Percentiles rank a stretch among this genome's conserved stretches.
phyloP scores from a whole-genome alignment of 2,888 invertebrate species.

The Hirtodrosophila duncani region DNA sequence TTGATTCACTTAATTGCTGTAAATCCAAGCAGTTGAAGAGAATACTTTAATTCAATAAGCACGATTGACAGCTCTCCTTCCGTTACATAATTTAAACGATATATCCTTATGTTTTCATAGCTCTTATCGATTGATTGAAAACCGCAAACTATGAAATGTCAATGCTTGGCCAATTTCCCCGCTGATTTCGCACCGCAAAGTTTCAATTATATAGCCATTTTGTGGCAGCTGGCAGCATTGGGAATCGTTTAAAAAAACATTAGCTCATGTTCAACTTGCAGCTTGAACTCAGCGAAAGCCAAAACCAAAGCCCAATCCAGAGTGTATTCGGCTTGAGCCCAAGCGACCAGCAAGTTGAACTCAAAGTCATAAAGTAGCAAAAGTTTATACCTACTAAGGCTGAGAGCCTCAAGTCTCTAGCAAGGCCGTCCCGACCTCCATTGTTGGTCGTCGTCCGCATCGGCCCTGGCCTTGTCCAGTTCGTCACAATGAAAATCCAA shows the following conservation, averaged over 20 bases:
- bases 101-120: too few relatives aligned
- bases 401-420: slow-evolving; percentile 1
- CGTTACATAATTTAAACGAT: too few relatives aligned
- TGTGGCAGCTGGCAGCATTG: slow-evolving; percentile 32
- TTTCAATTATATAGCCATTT: slow-evolving; percentile 36
- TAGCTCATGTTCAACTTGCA: slow-evolving; percentile 37
- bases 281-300: slow-evolving; percentile 25
- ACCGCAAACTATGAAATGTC: too few relatives aligned
- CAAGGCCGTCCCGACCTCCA: slow-evolving; percentile 6
- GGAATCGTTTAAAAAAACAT: slow-evolving; percentile 69
- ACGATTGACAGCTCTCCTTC: too few relatives aligned
- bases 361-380: slow-evolving; percentile 41
- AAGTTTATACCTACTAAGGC: slow-evolving; percentile 39
- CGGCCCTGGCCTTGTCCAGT: slow-evolving; percentile 49
- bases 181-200: slow-evolving; percentile 13
- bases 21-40: too few relatives aligned
- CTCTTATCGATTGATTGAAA: too few relatives aligned
- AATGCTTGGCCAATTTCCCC: too few relatives aligned
- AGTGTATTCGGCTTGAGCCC: background rate
- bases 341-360: slow-evolving; percentile 19
- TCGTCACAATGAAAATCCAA: slow-evolving; percentile 70
- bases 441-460: slow-evolving; percentile 11
- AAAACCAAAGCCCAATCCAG: too few relatives aligned
- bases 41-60: too few relatives aligned
- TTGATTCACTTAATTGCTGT: too few relatives aligned